A percentile compares a stretch with the other conserved stretches of the same genome.
Evolutionary conservation across 2,113 vertebrate genomes (phyloP).

Genomic region (Panurus biarmicus): DNA sequence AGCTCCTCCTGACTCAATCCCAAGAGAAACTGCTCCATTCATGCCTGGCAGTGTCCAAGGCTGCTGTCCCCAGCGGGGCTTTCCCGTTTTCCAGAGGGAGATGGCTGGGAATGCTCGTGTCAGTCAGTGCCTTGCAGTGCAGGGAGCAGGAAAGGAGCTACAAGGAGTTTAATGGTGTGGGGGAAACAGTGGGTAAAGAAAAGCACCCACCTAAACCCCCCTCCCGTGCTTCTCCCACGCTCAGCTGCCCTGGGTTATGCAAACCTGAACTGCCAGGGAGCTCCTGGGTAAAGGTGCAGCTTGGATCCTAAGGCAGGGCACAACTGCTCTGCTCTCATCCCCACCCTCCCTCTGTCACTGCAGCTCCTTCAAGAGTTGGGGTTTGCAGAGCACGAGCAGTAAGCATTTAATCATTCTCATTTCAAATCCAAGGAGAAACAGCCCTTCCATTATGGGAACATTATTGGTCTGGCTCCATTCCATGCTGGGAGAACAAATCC

Average conservation of each 20-base stretch:
- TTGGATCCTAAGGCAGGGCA: neutral
- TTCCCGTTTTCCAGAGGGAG: neutral
- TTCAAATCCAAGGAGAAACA: neutral
- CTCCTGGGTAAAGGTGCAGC: neutral
- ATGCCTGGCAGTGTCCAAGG: neutral
- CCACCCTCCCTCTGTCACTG: neutral
- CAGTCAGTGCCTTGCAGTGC: neutral
- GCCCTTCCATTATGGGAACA: neutral
- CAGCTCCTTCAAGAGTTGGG: neutral
- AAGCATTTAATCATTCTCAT: constrained; percentile 18
- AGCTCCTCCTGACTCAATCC: neutral
- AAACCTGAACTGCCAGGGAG: neutral
- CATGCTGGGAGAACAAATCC: neutral
- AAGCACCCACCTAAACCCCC: neutral
- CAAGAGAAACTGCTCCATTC: neutral
- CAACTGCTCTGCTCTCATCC: neutral
- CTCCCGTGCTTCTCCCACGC: neutral
- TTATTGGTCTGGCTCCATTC: neutral
- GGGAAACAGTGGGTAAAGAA: neutral
- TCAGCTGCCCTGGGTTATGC: neutral
- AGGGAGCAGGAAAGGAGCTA: neutral
- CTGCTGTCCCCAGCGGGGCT: neutral
- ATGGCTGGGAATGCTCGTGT: accelerated
- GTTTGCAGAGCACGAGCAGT: neutral
- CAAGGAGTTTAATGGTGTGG: neutral